A percentile compares a stretch with the other conserved stretches of the same genome.
These are phyloP conservation scores for Chrysogorgia sp. DNA, from an alignment of 92 coral and sea anemone species.

Conservation along the genomic window DNA sequence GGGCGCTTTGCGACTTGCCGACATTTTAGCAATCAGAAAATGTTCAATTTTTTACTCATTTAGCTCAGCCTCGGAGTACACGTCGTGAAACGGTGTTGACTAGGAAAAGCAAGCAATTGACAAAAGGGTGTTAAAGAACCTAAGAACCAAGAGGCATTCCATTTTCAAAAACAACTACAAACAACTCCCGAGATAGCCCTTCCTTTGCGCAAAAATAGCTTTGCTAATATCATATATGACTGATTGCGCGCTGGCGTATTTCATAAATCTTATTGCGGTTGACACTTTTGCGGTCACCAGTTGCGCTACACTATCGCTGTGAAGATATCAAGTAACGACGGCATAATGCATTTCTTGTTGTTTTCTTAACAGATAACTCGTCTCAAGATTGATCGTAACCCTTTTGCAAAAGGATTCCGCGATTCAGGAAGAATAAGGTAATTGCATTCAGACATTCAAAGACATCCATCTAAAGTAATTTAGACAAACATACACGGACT, in stretches of 20 bases:
- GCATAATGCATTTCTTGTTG: not conserved
- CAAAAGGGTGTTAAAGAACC: slow-evolving; percentile 1
- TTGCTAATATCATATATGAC: not conserved
- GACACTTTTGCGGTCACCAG: no score
- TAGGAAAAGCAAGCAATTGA: not conserved
- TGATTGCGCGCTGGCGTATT: no score
- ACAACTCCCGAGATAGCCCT: not conserved
- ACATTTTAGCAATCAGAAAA: slow-evolving; percentile 1
- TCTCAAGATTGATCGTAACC: slow-evolving; percentile 95
- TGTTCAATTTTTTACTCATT: slow-evolving; percentile 14
- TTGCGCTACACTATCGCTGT: not conserved
- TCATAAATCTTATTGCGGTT: no score
- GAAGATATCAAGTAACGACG: no score
- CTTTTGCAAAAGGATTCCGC: slow-evolving; percentile 96
- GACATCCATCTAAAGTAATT: no score
- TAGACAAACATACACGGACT: no score
- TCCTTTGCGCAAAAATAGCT: not conserved
- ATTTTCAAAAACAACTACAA: not conserved
- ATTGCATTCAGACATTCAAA: not conserved
- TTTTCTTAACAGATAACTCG: slow-evolving; percentile 78
- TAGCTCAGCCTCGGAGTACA: not conserved
- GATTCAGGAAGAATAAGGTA: slow-evolving; percentile 95
- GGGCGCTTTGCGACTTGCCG: slow-evolving; percentile 10
- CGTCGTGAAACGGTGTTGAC: not conserved
- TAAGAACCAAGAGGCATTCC: not conserved